A percentile compares a stretch with the other conserved stretches of the same genome.
Evolutionary conservation across 2,888 invertebrate species (phyloP).

Genomic region (Nephrotoma flavescens): DNA sequence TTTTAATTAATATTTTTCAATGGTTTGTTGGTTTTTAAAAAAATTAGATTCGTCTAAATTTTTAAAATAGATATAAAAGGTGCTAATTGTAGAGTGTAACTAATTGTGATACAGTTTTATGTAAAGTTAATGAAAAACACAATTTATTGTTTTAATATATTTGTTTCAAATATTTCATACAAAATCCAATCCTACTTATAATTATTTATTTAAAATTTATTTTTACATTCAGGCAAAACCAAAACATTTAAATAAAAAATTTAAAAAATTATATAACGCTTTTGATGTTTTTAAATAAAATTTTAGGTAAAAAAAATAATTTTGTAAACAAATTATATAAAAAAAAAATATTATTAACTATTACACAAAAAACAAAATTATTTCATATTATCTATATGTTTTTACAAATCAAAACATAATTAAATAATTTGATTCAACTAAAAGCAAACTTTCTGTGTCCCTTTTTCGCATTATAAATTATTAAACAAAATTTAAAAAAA

Average conservation of each 20-base stretch:
- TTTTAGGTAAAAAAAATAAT: neutral
- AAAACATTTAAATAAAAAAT: neutral
- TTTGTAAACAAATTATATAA: neutral
- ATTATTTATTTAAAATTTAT: neutral
- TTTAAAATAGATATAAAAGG: neutral
- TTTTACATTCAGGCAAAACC: neutral
- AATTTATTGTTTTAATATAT: neutral
- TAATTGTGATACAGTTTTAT: conserved; percentile 1
- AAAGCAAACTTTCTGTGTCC: neutral
- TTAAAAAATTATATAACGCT: neutral
- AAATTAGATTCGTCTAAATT: neutral
- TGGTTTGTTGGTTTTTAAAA: neutral
- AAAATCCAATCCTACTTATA: neutral
- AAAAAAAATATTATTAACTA: neutral
- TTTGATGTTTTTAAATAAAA: conserved; percentile 1
- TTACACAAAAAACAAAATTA: neutral
- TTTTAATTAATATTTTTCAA: neutral
- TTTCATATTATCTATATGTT: neutral
- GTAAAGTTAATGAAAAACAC: neutral
- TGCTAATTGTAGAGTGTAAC: conserved; percentile 3
- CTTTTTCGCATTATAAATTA: neutral
- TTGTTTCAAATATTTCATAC: neutral
- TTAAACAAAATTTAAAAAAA: neutral
- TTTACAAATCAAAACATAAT: neutral
- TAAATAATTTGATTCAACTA: neutral